Conservation (phyloP, 2,888 invertebrate genomes). For the Fragum fragum region DNA sequence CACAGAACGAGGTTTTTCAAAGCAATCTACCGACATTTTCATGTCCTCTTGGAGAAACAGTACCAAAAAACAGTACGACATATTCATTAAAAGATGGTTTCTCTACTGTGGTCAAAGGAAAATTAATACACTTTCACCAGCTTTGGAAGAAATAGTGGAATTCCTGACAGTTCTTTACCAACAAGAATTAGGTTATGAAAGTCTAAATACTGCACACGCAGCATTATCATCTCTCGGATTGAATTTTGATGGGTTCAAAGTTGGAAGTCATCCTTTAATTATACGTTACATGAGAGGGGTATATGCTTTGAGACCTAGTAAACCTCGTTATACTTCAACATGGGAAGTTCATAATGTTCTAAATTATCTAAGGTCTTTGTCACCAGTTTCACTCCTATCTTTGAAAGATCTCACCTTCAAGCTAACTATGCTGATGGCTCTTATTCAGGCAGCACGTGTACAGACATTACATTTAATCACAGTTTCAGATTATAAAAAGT, state of each 20-base stretch:
- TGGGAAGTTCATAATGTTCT: slow-evolving; percentile 27
- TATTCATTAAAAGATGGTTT: too few relatives aligned
- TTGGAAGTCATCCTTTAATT: too few relatives aligned
- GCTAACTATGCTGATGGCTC: slow-evolving; percentile 52
- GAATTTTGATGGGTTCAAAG: too few relatives aligned
- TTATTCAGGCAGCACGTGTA: slow-evolving; percentile 47
- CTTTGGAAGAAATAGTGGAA: slow-evolving; percentile 7
- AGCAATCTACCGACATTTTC: slow-evolving; percentile 39
- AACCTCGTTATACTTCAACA: too few relatives aligned
- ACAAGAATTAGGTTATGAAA: slow-evolving; percentile 40
- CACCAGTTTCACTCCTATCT: slow-evolving; percentile 5
- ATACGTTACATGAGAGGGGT: too few relatives aligned
- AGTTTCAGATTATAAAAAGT: too few relatives aligned
- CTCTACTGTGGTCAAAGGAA: too few relatives aligned
- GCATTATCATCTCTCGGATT: slow-evolving; percentile 38
- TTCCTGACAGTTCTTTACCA: slow-evolving; percentile 30
- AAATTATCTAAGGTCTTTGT: slow-evolving; percentile 38
- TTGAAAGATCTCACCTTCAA: slow-evolving; percentile 48
- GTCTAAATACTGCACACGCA: slow-evolving; percentile 36
- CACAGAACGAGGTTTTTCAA: slow-evolving; percentile 15
- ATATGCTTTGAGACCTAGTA: too few relatives aligned
- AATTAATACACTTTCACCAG: too few relatives aligned
- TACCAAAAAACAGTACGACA: slow-evolving; percentile 29
- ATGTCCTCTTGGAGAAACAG: slow-evolving; percentile 43
- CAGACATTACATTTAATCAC: slow-evolving; percentile 46